Percentiles rank a stretch among this genome's conserved stretches.
Evolutionary conservation across 2,113 vertebrate species (phyloP).

Genomic region (Lophochroa leadbeateri): DNA sequence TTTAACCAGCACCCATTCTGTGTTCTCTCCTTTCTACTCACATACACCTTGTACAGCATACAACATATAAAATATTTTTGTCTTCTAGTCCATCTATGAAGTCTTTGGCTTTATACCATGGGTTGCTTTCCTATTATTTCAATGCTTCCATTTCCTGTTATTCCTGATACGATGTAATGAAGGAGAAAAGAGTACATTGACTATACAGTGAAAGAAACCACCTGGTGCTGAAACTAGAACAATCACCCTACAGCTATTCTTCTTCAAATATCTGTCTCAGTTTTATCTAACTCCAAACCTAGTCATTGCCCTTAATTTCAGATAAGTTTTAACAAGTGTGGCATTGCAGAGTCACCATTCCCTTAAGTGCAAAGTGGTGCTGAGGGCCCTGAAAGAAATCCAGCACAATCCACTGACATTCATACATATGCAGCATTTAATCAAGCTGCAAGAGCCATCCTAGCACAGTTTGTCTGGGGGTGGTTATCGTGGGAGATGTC

Average conservation of each 20-base stretch:
- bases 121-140: not conserved
- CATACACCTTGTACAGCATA: not conserved
- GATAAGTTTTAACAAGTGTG: not conserved
- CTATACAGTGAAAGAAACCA: not conserved
- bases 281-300: not conserved
- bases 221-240: not conserved
- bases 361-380: not conserved
- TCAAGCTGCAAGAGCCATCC: not conserved
- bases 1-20: not conserved
- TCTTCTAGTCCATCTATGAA: not conserved
- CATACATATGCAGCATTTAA: not conserved
- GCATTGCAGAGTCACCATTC: not conserved
- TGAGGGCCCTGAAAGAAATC: not conserved
- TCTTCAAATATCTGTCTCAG: not conserved
- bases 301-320: not conserved
- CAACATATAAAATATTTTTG: not conserved
- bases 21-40: not conserved
- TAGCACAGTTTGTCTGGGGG: not conserved
- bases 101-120: not conserved
- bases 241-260: not conserved
- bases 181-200: not conserved
- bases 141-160: not conserved
- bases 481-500: not conserved
- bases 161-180: not conserved
- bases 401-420: not conserved